These are phyloP conservation scores for Lasiurus cinereus DNA, from an alignment of 2,113 vertebrate genomes.

Conservation along the genomic window DNA sequence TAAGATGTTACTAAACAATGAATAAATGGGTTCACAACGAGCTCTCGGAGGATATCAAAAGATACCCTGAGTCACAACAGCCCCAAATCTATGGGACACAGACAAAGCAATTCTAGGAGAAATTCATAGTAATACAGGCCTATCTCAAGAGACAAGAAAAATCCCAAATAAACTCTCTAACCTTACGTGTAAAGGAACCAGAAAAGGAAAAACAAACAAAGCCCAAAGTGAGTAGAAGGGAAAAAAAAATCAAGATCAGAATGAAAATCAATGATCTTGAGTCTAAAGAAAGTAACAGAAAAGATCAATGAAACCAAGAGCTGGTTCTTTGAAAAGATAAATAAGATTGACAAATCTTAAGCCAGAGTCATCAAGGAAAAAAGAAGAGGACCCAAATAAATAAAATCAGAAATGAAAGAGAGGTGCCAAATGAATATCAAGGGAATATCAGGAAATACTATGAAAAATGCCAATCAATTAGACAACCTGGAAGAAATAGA, in stretches of 20 bases:
- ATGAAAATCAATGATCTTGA: background rate
- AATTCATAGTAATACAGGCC: background rate
- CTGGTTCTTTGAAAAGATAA: background rate
- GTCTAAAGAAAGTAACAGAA: background rate
- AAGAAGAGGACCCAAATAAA: background rate
- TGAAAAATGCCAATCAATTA: background rate
- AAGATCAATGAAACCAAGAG: background rate
- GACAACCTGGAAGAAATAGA: background rate
- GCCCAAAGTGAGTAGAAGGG: background rate
- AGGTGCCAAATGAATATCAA: background rate
- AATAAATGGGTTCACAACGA: background rate
- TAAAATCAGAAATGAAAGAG: background rate
- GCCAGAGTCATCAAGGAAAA: background rate
- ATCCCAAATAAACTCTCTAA: background rate
- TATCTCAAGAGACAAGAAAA: background rate
- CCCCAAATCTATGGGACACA: background rate
- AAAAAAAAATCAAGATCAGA: background rate
- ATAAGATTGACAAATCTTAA: background rate
- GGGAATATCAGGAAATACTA: background rate
- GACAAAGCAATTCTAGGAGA: background rate
- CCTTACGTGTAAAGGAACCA: background rate
- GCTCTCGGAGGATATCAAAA: background rate
- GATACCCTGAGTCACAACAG: background rate
- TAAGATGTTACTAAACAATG: background rate
- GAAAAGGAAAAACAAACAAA: background rate